Conservation (phyloP, 2,797 vertebrate genomes). For the Psittacula echo region DNA sequence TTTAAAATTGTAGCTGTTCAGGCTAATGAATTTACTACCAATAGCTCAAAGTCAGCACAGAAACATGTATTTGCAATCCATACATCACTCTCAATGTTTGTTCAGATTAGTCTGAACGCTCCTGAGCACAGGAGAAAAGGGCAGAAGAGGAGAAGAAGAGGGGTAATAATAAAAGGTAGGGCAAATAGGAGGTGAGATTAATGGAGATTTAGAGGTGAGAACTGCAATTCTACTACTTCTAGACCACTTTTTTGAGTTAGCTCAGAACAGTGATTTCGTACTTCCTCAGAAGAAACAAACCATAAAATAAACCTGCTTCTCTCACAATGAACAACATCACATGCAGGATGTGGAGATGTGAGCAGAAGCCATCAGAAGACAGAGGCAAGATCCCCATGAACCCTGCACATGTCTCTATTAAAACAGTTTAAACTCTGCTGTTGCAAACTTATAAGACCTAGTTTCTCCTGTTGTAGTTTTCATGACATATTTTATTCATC, state of each 20-base stretch:
- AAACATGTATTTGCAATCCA: slow-evolving; percentile 63
- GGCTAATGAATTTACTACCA: slow-evolving; percentile 61
- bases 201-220: neutral
- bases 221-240: neutral
- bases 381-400: neutral
- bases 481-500: neutral
- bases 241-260: neutral
- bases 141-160: neutral
- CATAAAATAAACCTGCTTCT: neutral
- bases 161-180: neutral
- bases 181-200: neutral
- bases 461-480: neutral
- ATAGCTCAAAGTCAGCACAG: slow-evolving; percentile 59
- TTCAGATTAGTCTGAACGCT: slow-evolving; percentile 52
- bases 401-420: neutral
- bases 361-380: neutral
- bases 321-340: neutral
- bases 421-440: neutral
- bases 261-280: neutral
- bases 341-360: neutral
- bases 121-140: neutral
- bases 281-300: neutral
- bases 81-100: slow-evolving; percentile 69
- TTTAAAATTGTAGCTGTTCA: slow-evolving; percentile 63
- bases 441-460: neutral